Base-by-base conservation (phyloP, 2,888 invertebrate genomes). In the Augochlorella aurata region DNA sequence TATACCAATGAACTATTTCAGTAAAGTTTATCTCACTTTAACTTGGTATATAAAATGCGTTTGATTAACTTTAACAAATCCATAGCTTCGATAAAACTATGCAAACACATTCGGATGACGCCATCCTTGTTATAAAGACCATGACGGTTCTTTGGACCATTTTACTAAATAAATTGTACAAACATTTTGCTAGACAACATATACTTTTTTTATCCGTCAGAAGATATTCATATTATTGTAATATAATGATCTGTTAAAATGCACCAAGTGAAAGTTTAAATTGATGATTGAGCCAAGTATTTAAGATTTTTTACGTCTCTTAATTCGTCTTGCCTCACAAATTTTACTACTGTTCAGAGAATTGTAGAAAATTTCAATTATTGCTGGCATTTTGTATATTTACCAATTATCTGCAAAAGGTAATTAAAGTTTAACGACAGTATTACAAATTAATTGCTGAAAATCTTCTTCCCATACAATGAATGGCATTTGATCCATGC, bases 61-160 rank as follows among this genome's bases (percentile, higher is more conserved):
- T 73, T 54, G 49, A 44, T 38, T 38, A 71, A 71, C 61, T 61
- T 71, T 44, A 83, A 77, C 50, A 29, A 77, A 73, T 67, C 76
- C 76, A 63, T 85, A 44, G 66, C 77, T 81, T 69, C 58, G 77
- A 78, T 74, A 77, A 81, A 80, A 65, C 77, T 81, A 94, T 73
- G 79, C 78, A 83, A 91, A 94, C 88, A 93, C 94, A 78, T 82
- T 85, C 75, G 81, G 67, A 82, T 77, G 88, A 89, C 88, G 88
- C 88, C 88, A 89, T 89, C 87, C 89, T 86, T 87, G 85, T 85
- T 84, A 81, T 67, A 75, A 79, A 79, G 85, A 83, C 75, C 85
- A 81, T 81, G 86, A 85, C 74, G 71, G 76, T 77, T 68, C 77
- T 77, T 78, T 69, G 68, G 67, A 77, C 77, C 71, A 63, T 83